Evolutionary conservation across 1,140 invertebrate species (phyloP), one percentile per base, ranked within the genome.

Genomic region (Mamestra configurata): DNA sequence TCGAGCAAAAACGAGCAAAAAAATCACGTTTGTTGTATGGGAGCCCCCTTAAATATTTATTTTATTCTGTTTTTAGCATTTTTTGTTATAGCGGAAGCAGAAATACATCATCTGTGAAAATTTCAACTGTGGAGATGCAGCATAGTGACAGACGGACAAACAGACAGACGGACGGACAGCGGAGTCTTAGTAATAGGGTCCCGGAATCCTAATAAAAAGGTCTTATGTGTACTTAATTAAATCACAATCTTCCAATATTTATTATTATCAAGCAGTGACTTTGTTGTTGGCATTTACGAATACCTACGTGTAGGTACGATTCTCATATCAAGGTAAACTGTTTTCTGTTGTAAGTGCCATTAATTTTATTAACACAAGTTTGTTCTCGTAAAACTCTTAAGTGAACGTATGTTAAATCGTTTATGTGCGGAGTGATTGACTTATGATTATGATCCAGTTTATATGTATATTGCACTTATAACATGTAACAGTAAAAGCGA

Each of bases 401-500:
- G 64, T 68, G 24, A 68, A 68, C 40, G 64, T 53, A 72, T 57
- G 20, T 73, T 22, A 55, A 73, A 57, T 51, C 57, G 22, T 46
- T 64, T 40, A 76, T 76, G 57, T 59, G 37, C 15, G 13, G 57
- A 61, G n/a, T 46, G 55, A 76, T 76, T 76, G 73, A 76, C 20
- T 64, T 76, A 76, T 75, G 71, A 40, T 64, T 76, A 76, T 64
- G 10, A 22, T 49, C 7, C 22, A 13, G 40, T 76, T 76, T 64
- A 76, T 76, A 49, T 76, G n/a, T n/a, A n/a, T n/a, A n/a, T n/a
- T n/a, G n/a, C 71, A 73, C 57, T 51, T 37, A 64, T 35, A 3
- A 15, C 31, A 15, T 18, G 57, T 61, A 35, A 18, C 57, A 4
- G 57, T 10, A 10, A 15, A 61, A 59, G 7, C 10, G 3, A 40